Conservation (phyloP, 2,888 invertebrate species). For the Nasonovia ribisnigri region DNA sequence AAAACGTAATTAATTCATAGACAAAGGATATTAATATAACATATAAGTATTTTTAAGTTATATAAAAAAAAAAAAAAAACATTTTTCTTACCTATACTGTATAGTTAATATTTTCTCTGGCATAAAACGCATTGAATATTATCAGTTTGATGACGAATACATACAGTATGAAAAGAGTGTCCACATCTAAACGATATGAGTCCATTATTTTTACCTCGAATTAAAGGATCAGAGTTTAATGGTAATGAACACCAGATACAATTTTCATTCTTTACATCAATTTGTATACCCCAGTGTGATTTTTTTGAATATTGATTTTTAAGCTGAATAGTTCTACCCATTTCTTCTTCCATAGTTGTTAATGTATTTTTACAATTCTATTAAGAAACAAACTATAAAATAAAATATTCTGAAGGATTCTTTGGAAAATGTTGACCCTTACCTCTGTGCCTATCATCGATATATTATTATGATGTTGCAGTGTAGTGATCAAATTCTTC, state of each 20-base stretch:
- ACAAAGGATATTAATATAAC: neutral
- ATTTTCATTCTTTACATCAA: slow-evolving; percentile 68
- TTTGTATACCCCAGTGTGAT: slow-evolving; percentile 74
- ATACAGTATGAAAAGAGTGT: slow-evolving; percentile 74
- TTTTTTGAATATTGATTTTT: slow-evolving; percentile 51
- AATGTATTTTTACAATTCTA: slow-evolving; percentile 42
- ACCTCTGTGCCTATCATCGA: slow-evolving; percentile 26
- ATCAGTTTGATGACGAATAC: slow-evolving; percentile 64
- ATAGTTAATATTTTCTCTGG: slow-evolving; percentile 32
- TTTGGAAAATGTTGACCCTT: neutral
- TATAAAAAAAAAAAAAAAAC: neutral
- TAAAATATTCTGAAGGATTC: neutral
- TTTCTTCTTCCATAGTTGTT: slow-evolving; percentile 44
- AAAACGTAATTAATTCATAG: neutral
- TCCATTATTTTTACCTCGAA: slow-evolving; percentile 74
- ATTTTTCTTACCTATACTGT: neutral
- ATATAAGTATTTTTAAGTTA: slow-evolving; percentile 5
- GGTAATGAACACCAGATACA: slow-evolving; percentile 73
- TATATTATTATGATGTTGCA: slow-evolving; percentile 58
- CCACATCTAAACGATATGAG: slow-evolving; percentile 77
- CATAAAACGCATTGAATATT: slow-evolving; percentile 51
- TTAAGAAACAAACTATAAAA: neutral
- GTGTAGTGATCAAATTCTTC: slow-evolving; percentile 11
- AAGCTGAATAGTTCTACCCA: neutral
- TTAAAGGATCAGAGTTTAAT: slow-evolving; percentile 74